Conservation (phyloP, 2,888 invertebrate genomes). For the Drosophila infuscata region DNA sequence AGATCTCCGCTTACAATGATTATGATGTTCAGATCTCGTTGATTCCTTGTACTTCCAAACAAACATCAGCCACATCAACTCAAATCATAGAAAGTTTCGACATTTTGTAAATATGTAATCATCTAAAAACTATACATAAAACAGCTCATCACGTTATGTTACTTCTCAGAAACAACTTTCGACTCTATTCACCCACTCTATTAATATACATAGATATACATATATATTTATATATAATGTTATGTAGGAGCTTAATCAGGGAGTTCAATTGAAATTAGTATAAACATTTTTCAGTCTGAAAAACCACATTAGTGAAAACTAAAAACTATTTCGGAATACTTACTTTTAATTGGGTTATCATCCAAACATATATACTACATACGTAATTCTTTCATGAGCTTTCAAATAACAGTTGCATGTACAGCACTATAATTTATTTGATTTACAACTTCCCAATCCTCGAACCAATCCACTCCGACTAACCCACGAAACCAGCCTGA, state of each 20-base stretch:
- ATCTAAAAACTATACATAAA: slow-evolving; percentile 2
- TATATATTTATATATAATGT: neutral
- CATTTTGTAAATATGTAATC: slow-evolving; percentile 13
- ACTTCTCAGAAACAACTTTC: neutral
- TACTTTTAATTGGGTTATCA: slow-evolving; percentile 36
- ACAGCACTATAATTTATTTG: slow-evolving; percentile 64
- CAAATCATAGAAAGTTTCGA: slow-evolving; percentile 12
- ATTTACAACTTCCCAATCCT: slow-evolving; percentile 23
- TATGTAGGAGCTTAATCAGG: slow-evolving; percentile 3
- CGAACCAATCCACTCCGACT: neutral
- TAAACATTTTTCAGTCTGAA: slow-evolving; percentile 1
- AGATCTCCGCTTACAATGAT: neutral
- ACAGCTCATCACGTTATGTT: slow-evolving; percentile 9
- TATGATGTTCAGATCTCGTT: slow-evolving; percentile 1
- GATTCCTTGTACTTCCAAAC: slow-evolving; percentile 4
- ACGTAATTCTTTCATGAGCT: slow-evolving; percentile 55
- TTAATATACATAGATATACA: neutral
- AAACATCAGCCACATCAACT: slow-evolving; percentile 9
- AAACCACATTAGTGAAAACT: slow-evolving; percentile 9
- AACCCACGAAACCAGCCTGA: neutral
- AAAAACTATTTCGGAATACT: slow-evolving; percentile 6
- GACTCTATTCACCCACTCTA: slow-evolving; percentile 2
- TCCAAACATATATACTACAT: slow-evolving; percentile 28
- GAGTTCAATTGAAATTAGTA: slow-evolving; percentile 9
- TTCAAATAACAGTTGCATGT: slow-evolving; percentile 66